phyloP scores from a whole-genome alignment of 2,113 vertebrate species.

The Tyrannus savana region DNA sequence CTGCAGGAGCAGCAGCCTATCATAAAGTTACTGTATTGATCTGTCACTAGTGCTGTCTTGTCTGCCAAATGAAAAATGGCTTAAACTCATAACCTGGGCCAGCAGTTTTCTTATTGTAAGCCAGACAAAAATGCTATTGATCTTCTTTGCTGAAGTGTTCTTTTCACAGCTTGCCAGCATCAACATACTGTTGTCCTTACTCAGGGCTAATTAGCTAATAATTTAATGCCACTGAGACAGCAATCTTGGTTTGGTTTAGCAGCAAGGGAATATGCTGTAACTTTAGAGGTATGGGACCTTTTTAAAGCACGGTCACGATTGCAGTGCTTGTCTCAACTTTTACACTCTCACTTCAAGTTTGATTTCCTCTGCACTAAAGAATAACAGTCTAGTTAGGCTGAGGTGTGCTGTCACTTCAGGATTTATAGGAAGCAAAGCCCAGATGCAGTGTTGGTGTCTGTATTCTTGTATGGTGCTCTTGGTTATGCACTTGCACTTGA shows the following conservation, averaged over 20 bases:
- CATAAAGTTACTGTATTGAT: slow-evolving; percentile 67
- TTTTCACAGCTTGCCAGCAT: slow-evolving; percentile 72
- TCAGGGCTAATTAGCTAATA: slow-evolving; percentile 72
- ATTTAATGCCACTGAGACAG: slow-evolving; percentile 69
- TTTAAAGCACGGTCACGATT: background rate
- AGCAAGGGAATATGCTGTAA: background rate
- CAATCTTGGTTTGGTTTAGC: slow-evolving; percentile 14
- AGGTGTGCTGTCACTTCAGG: background rate
- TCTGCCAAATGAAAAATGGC: slow-evolving; percentile 65
- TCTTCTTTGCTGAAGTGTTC: slow-evolving; percentile 64
- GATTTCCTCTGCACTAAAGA: background rate
- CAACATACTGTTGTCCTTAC: slow-evolving; percentile 63
- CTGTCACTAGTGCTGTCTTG: slow-evolving; percentile 55
- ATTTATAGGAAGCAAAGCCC: background rate
- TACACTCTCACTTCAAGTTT: background rate
- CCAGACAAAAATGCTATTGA: slow-evolving; percentile 69
- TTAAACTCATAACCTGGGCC: slow-evolving; percentile 59
- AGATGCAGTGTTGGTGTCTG: background rate
- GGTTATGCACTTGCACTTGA: background rate
- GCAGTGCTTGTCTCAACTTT: background rate
- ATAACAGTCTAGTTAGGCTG: background rate
- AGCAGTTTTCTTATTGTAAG: slow-evolving; percentile 65
- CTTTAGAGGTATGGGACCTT: background rate
- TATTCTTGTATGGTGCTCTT: background rate
- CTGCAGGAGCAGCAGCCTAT: slow-evolving; percentile 47